These are phyloP conservation scores for Ganaspis sp. DNA, from an alignment of 1,140 invertebrate genomes.

Conservation along the genomic window DNA sequence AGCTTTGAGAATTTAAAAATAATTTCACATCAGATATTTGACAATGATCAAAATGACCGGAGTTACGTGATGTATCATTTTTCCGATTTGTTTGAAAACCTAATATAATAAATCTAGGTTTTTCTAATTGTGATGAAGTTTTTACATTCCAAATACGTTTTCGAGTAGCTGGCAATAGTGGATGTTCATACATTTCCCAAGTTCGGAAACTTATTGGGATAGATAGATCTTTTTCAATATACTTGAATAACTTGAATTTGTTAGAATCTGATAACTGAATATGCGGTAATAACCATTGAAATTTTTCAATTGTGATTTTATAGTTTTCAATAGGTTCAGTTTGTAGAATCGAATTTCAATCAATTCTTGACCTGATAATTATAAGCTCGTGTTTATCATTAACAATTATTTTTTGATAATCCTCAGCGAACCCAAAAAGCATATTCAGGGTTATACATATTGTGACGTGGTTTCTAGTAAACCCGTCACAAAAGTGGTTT, in stretches of 20 bases:
- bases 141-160: background rate
- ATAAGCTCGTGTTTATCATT: no score
- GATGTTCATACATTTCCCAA: no score
- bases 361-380: no score
- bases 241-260: background rate
- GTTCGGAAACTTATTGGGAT: background rate
- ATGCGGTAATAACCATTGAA: conserved; percentile 53
- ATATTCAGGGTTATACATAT: conserved; percentile 66
- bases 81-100: background rate
- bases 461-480: no score
- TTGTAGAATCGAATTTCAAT: no score
- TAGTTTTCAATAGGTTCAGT: conserved; percentile 40
- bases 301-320: conserved; percentile 53
- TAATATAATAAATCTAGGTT: background rate
- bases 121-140: background rate
- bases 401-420: conserved; percentile 50
- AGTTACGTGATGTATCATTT: background rate
- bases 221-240: background rate
- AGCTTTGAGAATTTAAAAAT: background rate
- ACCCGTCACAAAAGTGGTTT: no score
- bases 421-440: conserved; percentile 72
- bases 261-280: conserved; percentile 47
- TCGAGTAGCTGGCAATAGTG: no score
- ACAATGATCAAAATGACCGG: conserved; percentile 4
- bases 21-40: background rate